A percentile compares a stretch with the other conserved stretches of the same genome.
Evolutionary conservation across 2,888 invertebrate genomes (phyloP).

Genomic region (Caenorhabditis sinica): DNA sequence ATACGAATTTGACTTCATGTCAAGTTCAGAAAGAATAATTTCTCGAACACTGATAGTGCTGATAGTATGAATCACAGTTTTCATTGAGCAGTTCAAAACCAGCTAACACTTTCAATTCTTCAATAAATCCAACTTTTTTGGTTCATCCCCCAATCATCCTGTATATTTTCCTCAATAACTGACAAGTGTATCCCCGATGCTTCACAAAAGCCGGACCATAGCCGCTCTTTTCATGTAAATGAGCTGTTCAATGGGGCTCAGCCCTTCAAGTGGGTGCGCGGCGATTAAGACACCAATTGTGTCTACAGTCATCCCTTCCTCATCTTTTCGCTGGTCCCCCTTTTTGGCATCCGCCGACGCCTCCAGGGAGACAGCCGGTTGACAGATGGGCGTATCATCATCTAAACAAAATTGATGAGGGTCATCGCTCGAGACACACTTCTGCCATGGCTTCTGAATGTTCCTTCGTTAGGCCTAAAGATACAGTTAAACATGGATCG

Average conservation of each 20-base stretch:
- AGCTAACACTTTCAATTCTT: background rate
- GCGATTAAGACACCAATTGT: slow-evolving; percentile 63
- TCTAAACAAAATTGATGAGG: slow-evolving; percentile 57
- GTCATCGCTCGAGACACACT: slow-evolving; percentile 31
- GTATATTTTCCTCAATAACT: background rate
- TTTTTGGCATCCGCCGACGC: slow-evolving; percentile 43
- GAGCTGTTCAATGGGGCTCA: slow-evolving; percentile 61
- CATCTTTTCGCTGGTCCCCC: slow-evolving; percentile 14
- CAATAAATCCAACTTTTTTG: background rate
- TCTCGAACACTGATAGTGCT: too few species aligned
- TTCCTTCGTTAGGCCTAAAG: background rate
- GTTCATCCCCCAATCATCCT: background rate
- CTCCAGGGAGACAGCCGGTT: slow-evolving; percentile 57
- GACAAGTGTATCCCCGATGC: slow-evolving; percentile 34
- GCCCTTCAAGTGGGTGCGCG: slow-evolving; percentile 46
- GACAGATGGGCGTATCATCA: slow-evolving; percentile 61
- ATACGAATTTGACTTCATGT: too few species aligned
- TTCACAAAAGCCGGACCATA: slow-evolving; percentile 20
- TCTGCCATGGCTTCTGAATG: slow-evolving; percentile 23
- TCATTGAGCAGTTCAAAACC: background rate
- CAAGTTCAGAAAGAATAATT: too few species aligned
- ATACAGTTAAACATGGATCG: slow-evolving; percentile 64
- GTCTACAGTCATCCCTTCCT: slow-evolving; percentile 56
- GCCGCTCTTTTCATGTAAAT: slow-evolving; percentile 65
- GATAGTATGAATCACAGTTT: too few species aligned